Conservation (phyloP, 2,113 vertebrate species). For the Melanocharis versteri region DNA sequence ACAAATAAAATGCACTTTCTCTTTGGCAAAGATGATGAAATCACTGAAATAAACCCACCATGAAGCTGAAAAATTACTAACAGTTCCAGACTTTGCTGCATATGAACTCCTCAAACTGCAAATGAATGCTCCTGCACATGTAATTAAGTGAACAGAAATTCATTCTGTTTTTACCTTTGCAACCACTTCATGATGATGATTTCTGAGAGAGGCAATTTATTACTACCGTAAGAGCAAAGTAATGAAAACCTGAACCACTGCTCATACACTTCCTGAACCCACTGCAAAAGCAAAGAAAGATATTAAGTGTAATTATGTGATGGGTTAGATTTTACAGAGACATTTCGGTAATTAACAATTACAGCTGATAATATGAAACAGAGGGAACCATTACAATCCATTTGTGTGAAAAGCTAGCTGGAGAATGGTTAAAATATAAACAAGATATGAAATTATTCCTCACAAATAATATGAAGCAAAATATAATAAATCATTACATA, state of each 20-base stretch:
- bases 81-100: neutral
- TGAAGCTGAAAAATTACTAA: neutral
- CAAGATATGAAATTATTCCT: neutral
- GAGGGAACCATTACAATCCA: neutral
- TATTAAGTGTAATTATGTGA: neutral
- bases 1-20: neutral
- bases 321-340: neutral
- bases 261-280: neutral
- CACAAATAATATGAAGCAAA: neutral
- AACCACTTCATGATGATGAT: neutral
- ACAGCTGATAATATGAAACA: neutral
- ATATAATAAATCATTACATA: neutral
- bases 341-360: neutral
- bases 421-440: neutral
- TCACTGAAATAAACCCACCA: neutral
- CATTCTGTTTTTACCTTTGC: neutral
- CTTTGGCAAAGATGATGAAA: neutral
- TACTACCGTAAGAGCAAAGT: accelerated
- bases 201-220: neutral
- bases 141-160: neutral
- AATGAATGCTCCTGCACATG: neutral
- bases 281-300: neutral
- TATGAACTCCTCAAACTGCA: neutral
- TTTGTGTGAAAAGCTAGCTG: neutral
- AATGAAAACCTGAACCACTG: neutral